These are phyloP conservation scores for Calephelis virginiensis DNA, from an alignment of 1,140 invertebrate species.

Conservation along the genomic window DNA sequence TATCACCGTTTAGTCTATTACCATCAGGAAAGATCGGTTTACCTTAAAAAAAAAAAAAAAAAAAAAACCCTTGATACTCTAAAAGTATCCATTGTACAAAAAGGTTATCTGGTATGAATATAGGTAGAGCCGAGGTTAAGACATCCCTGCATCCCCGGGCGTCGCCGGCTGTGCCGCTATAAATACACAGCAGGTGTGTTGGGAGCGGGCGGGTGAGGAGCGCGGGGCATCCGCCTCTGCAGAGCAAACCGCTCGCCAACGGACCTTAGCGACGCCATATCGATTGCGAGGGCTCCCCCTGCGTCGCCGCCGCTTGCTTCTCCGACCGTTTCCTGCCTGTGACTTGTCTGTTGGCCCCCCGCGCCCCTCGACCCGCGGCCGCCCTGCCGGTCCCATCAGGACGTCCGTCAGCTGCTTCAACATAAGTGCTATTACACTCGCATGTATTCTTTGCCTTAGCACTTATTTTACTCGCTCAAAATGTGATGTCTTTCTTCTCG, in stretches of 20 bases:
- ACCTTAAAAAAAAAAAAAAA: too few species aligned
- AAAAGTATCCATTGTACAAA: too few species aligned
- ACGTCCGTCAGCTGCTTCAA: constrained; percentile 58
- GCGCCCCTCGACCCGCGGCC: constrained; percentile 37
- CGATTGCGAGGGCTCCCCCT: constrained; percentile 76
- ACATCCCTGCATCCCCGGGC: constrained; percentile 64
- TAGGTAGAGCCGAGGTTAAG: constrained; percentile 44
- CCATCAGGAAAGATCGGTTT: too few species aligned
- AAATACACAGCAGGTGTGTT: constrained; percentile 75
- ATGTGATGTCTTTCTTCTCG: too few species aligned
- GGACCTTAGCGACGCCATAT: constrained; percentile 77
- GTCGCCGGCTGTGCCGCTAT: constrained; percentile 64
- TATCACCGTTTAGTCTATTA: too few species aligned
- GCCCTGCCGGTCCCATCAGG: constrained; percentile 44
- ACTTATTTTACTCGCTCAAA: not conserved
- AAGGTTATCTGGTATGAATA: not conserved
- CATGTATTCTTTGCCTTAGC: constrained; percentile 5
- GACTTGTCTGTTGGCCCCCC: constrained; percentile 56
- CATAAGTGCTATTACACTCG: constrained; percentile 22
- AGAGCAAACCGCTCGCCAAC: constrained; percentile 70
- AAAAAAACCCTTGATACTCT: too few species aligned
- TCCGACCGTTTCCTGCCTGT: constrained; percentile 68
- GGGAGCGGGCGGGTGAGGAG: constrained; percentile 48
- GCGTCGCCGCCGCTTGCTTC: constrained; percentile 68
- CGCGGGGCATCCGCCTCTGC: constrained; percentile 70